A percentile compares a stretch with the other conserved stretches of the same genome.
phyloP scores from a whole-genome alignment of 2,888 invertebrate species.

The Melanotus villosus region DNA sequence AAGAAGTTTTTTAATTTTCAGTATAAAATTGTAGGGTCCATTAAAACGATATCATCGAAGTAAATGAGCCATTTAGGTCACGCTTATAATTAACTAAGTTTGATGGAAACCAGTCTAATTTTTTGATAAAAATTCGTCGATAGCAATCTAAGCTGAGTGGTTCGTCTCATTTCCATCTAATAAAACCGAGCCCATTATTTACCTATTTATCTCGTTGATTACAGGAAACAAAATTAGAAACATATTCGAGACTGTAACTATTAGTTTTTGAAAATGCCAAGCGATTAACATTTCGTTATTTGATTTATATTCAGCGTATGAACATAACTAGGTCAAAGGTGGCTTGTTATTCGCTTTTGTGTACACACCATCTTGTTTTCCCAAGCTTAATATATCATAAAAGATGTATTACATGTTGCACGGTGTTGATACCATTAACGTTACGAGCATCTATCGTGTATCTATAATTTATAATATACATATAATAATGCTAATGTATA shows the following conservation, averaged over 20 bases:
- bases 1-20: no score
- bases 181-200: no score
- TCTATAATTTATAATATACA: constrained; percentile 35
- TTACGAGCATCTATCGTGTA: constrained; percentile 34
- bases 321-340: neutral
- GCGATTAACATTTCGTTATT: neutral
- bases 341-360: neutral
- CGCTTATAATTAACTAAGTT: neutral
- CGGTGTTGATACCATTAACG: constrained; percentile 36
- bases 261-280: no score
- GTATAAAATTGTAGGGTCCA: no score
- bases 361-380: constrained; percentile 2
- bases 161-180: no score
- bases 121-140: no score
- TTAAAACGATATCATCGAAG: neutral
- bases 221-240: no score
- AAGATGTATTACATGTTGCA: constrained; percentile 30
- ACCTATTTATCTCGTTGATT: no score
- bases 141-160: no score
- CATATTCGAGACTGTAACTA: no score
- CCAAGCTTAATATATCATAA: constrained; percentile 32
- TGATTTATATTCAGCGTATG: neutral
- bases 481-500: constrained; percentile 28
- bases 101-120: neutral
- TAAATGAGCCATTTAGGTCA: neutral